These are phyloP conservation scores for Azorinus chamasolen DNA, from an alignment of 2,888 invertebrate species.

Conservation along the genomic window DNA sequence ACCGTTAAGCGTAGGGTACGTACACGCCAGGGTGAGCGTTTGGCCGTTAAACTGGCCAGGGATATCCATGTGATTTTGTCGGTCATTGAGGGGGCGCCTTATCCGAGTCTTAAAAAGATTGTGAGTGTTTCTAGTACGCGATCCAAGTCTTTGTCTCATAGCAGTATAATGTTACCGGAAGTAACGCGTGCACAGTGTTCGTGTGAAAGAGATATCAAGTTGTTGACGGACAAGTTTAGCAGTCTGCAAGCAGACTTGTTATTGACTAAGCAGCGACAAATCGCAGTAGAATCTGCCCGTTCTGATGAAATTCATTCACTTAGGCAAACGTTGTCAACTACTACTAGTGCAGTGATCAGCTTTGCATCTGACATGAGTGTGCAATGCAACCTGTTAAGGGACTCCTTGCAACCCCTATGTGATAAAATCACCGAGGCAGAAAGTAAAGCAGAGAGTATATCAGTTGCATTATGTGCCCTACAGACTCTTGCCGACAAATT, in stretches of 20 bases:
- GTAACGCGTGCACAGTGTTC: no score
- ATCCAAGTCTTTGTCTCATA: neutral
- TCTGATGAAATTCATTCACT: neutral
- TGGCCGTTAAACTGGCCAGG: no score
- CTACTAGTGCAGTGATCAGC: neutral
- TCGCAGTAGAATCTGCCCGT: slow-evolving; percentile 1
- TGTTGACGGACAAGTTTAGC: neutral
- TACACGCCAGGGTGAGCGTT: slow-evolving; percentile 1
- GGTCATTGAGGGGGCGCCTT: no score
- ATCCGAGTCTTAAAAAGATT: neutral
- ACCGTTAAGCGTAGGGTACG: slow-evolving; percentile 1
- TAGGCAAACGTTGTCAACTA: neutral
- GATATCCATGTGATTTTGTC: no score
- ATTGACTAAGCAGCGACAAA: neutral
- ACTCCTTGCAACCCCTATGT: no score
- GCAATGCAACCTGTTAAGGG: no score
- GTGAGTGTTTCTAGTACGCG: neutral
- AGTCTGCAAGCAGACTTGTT: slow-evolving; percentile 9
- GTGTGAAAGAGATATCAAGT: slow-evolving; percentile 2
- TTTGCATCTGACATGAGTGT: neutral
- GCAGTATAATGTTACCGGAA: neutral
- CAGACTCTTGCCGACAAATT: no score
- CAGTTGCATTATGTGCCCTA: no score
- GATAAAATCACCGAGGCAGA: no score
- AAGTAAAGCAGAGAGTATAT: no score